phyloP scores from a whole-genome alignment of 2,113 vertebrate species.

The Rynchops niger region DNA sequence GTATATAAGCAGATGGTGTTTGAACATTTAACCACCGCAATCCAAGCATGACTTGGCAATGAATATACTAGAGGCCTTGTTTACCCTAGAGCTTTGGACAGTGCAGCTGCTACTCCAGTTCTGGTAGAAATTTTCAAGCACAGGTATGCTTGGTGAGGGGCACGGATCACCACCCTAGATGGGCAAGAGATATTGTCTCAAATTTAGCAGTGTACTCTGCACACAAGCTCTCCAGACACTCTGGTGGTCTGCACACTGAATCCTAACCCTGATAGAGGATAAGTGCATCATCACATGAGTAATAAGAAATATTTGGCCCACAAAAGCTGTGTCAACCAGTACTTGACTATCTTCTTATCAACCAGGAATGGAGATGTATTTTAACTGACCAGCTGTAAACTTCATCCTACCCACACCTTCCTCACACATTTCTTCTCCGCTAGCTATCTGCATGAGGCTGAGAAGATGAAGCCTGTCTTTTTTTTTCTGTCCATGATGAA shows the following conservation, averaged over 20 bases:
- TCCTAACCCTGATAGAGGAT: background rate
- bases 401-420: background rate
- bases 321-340: background rate
- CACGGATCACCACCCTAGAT: background rate
- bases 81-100: slow-evolving; percentile 63
- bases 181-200: background rate
- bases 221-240: background rate
- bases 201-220: background rate
- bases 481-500: background rate
- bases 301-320: background rate
- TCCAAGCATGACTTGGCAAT: slow-evolving; percentile 58
- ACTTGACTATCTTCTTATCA: background rate
- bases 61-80: slow-evolving; percentile 28
- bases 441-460: background rate
- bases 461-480: background rate
- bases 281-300: background rate
- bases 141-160: background rate
- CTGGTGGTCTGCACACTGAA: background rate
- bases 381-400: background rate
- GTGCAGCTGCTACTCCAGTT: background rate
- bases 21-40: slow-evolving; percentile 52
- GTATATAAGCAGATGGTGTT: slow-evolving; percentile 60
- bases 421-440: background rate
- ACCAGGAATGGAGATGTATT: background rate
- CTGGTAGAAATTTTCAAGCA: background rate